A percentile compares a stretch with the other conserved stretches of the same genome.
phyloP scores from a whole-genome alignment of 2,113 vertebrate genomes.

The Daboia siamensis region DNA sequence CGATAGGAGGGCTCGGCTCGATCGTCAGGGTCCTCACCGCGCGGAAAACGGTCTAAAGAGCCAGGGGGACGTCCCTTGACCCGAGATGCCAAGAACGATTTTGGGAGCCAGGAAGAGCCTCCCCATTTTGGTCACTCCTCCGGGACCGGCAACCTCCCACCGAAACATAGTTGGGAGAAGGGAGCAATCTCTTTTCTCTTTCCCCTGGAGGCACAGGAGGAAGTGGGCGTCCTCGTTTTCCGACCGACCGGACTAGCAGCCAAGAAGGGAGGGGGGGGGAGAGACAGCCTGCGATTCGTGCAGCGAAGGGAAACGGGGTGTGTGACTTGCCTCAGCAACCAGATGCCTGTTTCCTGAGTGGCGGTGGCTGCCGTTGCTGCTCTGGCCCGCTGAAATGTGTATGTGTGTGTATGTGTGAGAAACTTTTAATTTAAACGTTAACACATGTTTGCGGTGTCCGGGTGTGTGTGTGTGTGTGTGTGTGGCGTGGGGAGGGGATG shows the following conservation, averaged over 20 bases:
- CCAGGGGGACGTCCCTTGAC: constrained; percentile 47
- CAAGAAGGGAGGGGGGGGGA: constrained; percentile 1
- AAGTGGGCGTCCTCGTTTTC: constrained; percentile 52
- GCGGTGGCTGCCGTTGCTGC: constrained; percentile 19
- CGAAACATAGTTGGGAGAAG: constrained; percentile 43
- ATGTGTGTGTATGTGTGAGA: constrained; percentile 1
- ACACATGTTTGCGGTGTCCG: not conserved
- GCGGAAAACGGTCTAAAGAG: constrained; percentile 84
- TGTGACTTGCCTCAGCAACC: not conserved
- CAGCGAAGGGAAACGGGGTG: not conserved
- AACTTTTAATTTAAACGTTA: constrained; percentile 9
- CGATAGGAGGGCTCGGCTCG: constrained; percentile 82
- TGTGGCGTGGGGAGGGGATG: not conserved
- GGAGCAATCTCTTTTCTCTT: constrained; percentile 55
- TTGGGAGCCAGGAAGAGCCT: constrained; percentile 64
- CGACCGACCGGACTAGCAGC: constrained; percentile 49
- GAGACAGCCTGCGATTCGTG: not conserved
- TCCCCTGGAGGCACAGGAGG: constrained; percentile 58
- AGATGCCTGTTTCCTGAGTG: not conserved
- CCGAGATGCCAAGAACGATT: constrained; percentile 44
- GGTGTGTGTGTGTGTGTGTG: not conserved
- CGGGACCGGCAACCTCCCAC: constrained; percentile 64
- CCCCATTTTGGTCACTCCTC: constrained; percentile 48
- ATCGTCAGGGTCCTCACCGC: constrained; percentile 87
- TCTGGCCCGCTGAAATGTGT: constrained; percentile 24